phyloP scores from a whole-genome alignment of 2,113 vertebrate genomes.

The Prunella fulvescens region DNA sequence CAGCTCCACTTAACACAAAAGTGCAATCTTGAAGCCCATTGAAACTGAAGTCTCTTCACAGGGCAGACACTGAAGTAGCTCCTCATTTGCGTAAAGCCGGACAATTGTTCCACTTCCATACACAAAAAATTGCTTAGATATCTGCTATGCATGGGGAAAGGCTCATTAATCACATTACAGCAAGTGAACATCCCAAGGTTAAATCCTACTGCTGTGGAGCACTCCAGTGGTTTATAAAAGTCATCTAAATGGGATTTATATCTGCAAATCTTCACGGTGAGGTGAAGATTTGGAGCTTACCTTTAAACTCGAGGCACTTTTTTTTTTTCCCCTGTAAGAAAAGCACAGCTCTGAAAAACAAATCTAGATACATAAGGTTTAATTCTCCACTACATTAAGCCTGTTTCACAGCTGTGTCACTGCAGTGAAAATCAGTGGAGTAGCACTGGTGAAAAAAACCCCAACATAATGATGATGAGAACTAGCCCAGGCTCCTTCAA shows the following conservation, averaged over 20 bases:
- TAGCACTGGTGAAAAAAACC: background rate
- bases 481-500: background rate
- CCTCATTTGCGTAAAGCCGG: constrained; percentile 49
- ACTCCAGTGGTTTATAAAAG: background rate
- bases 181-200: constrained; percentile 50
- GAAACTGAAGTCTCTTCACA: constrained; percentile 58
- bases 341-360: background rate
- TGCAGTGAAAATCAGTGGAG: constrained; percentile 12
- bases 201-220: constrained; percentile 11
- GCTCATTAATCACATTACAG: constrained; percentile 58
- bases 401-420: constrained; percentile 1
- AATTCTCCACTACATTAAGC: constrained; percentile 20
- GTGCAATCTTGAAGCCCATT: constrained; percentile 63
- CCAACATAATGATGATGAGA: background rate
- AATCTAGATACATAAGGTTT: background rate
- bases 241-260: background rate
- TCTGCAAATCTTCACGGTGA: background rate
- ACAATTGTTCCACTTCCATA: constrained; percentile 47
- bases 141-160: constrained; percentile 21
- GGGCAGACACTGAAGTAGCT: constrained; percentile 53
- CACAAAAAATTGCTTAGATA: constrained; percentile 30
- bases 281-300: background rate
- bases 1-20: constrained; percentile 60
- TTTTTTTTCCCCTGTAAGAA: background rate
- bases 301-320: background rate